These are phyloP conservation scores for Atherinosoma microstoma DNA, from an alignment of 2,797 vertebrate genomes.

Conservation along the genomic window DNA sequence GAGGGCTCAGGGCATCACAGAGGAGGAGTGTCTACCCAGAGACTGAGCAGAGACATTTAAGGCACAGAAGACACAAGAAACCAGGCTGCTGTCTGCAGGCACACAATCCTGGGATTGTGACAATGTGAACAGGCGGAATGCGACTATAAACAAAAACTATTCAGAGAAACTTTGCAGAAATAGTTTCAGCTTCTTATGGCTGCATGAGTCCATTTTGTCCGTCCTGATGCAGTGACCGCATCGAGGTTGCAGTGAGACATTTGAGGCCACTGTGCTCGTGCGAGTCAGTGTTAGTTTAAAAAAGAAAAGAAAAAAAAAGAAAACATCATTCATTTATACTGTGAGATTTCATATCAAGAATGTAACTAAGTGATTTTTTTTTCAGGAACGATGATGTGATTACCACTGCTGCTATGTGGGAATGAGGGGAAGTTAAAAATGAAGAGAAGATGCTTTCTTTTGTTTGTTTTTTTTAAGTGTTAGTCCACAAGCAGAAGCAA, in stretches of 20 bases:
- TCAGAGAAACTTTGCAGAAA: slow-evolving; percentile 31
- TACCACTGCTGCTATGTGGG: slow-evolving; percentile 65
- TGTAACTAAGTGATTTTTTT: slow-evolving; percentile 69
- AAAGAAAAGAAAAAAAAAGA: slow-evolving; percentile 5
- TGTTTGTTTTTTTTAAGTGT: slow-evolving; percentile 14
- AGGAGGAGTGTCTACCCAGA: slow-evolving; percentile 86
- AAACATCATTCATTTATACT: slow-evolving; percentile 68
- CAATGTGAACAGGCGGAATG: slow-evolving; percentile 10
- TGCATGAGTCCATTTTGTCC: slow-evolving; percentile 65
- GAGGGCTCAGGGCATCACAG: slow-evolving; percentile 93
- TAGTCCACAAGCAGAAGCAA: slow-evolving; percentile 60
- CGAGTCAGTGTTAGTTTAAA: slow-evolving; percentile 61
- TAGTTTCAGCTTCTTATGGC: slow-evolving; percentile 47
- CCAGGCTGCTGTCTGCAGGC: slow-evolving; percentile 33
- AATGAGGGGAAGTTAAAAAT: slow-evolving; percentile 27
- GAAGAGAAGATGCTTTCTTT: not conserved
- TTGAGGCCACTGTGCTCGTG: slow-evolving; percentile 73
- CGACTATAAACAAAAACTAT: slow-evolving; percentile 23
- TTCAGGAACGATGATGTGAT: slow-evolving; percentile 54
- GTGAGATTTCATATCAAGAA: slow-evolving; percentile 77
- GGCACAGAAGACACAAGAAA: slow-evolving; percentile 19
- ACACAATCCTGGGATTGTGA: slow-evolving; percentile 22
- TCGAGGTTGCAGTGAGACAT: slow-evolving; percentile 58
- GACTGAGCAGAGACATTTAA: slow-evolving; percentile 69
- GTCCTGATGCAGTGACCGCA: slow-evolving; percentile 62